phyloP scores from a whole-genome alignment of 1,140 invertebrate genomes.

The Cydia pomonella region DNA sequence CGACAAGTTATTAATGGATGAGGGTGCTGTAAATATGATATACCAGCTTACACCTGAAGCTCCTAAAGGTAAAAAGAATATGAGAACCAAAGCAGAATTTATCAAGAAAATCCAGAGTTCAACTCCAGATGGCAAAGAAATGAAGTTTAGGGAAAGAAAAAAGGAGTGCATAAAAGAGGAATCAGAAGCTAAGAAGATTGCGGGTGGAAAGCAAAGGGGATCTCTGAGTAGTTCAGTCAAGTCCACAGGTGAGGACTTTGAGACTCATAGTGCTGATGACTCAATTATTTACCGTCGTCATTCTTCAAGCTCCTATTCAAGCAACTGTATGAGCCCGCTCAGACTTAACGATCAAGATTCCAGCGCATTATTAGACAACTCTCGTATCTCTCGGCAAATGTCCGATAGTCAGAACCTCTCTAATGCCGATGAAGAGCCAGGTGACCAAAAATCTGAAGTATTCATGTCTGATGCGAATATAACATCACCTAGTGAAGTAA shows the following conservation, averaged over 20 bases:
- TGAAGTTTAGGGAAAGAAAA: slow-evolving; percentile 78
- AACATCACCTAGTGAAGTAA: slow-evolving; percentile 52
- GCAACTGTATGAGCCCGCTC: slow-evolving; percentile 81
- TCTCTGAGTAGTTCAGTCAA: slow-evolving; percentile 71
- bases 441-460: slow-evolving; percentile 43
- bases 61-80: slow-evolving; percentile 75
- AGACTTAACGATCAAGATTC: slow-evolving; percentile 71
- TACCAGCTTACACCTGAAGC: slow-evolving; percentile 84
- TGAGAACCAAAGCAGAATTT: slow-evolving; percentile 77
- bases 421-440: slow-evolving; percentile 34
- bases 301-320: slow-evolving; percentile 91
- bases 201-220: slow-evolving; percentile 63
- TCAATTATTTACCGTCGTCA: slow-evolving; percentile 90
- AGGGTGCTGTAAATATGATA: slow-evolving; percentile 92
- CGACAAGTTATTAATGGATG: slow-evolving; percentile 89
- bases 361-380: slow-evolving; percentile 38
- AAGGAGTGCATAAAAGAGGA: slow-evolving; percentile 65
- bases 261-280: slow-evolving; percentile 84
- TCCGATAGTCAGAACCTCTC: slow-evolving; percentile 40
- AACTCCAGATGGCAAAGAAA: slow-evolving; percentile 76
- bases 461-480: slow-evolving; percentile 54
- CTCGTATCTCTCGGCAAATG: slow-evolving; percentile 35
- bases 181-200: slow-evolving; percentile 74
- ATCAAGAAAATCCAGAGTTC: slow-evolving; percentile 82
- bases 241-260: slow-evolving; percentile 82